A percentile compares a stretch with the other conserved stretches of the same genome.
phyloP scores from a whole-genome alignment of 2,113 vertebrate species.

The Eudorcas thomsonii region DNA sequence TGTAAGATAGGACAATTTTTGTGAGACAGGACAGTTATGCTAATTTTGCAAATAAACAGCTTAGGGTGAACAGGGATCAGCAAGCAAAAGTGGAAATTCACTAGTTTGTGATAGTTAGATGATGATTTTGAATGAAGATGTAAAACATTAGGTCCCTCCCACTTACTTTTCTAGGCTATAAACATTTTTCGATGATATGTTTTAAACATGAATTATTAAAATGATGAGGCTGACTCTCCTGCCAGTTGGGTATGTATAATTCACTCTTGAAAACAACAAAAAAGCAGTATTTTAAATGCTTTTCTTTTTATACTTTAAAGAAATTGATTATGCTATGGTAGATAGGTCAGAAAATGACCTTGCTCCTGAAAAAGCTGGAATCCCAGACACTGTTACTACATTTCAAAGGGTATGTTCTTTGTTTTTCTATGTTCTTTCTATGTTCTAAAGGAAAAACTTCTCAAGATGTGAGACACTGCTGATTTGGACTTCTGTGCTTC shows the following conservation, averaged over 20 bases:
- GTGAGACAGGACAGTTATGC: not conserved
- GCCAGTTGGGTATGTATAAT: not conserved
- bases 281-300: not conserved
- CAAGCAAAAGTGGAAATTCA: not conserved
- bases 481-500: slow-evolving; percentile 2
- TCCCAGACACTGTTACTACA: not conserved
- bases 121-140: not conserved
- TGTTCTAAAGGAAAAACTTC: not conserved
- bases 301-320: not conserved
- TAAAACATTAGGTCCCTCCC: not conserved
- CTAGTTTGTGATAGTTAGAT: not conserved
- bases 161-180: slow-evolving; percentile 38
- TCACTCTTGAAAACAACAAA: slow-evolving; percentile 25
- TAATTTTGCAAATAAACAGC: slow-evolving; percentile 11
- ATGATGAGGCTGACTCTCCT: not conserved
- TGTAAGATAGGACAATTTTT: slow-evolving; percentile 34
- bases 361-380: slow-evolving; percentile 46
- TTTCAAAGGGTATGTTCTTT: slow-evolving; percentile 42
- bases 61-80: not conserved
- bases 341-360: slow-evolving; percentile 39
- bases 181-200: not conserved
- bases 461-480: slow-evolving; percentile 1
- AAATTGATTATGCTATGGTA: slow-evolving; percentile 29
- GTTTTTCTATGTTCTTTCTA: not conserved
- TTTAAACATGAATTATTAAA: slow-evolving; percentile 42